Base-by-base conservation (phyloP, 2,113 vertebrate species). In the Hippocampus abdominalis region DNA sequence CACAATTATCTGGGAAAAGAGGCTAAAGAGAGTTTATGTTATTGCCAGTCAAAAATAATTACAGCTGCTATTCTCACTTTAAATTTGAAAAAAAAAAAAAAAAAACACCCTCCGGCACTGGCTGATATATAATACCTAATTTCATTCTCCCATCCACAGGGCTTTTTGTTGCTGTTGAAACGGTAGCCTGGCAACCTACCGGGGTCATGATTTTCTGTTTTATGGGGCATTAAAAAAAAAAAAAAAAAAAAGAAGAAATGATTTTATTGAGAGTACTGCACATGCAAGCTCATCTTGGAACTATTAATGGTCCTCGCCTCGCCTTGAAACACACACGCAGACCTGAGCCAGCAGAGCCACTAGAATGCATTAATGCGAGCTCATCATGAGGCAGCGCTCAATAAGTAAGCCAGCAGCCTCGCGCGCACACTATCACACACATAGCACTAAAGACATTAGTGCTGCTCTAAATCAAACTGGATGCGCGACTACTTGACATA, bases 401-500 rank as follows among this genome's bases (percentile, higher is more conserved):
- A 82, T 69, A 68, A 49, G 57, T 53, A 64, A 74, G 72, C 25
- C 48, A 62, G 40, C 40, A 44, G 21, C 39, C n/a, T 23, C 61
- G 11, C 62, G 8, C 16, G 15, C 27, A 61, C 57, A 16, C 27
- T 18, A 29, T 32, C 15, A 8, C 59, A 36, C 59, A 61, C 62
- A 44, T 10, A 16, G 36, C 46, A 36, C 29, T n/a, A 36, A 49
- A 73, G 49, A 77, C 51, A 66, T 80, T 67, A 69, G 53, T 66
- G 75, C 39, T 42, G 62, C 51, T 76, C 71, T 66, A 66, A 70
- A 72, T 84, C 59, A 65, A 64, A 53, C 57, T 73, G 69, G 64
- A 72, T 20, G 39, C 48, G 66, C 59, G 64, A 25, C 63, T 36
- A 32, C 13, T 32, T 42, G 23, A 77, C 20, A 49, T 64, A 39